Base-by-base conservation (phyloP, 2,888 invertebrate species). In the Blastobasis lacticolella region DNA sequence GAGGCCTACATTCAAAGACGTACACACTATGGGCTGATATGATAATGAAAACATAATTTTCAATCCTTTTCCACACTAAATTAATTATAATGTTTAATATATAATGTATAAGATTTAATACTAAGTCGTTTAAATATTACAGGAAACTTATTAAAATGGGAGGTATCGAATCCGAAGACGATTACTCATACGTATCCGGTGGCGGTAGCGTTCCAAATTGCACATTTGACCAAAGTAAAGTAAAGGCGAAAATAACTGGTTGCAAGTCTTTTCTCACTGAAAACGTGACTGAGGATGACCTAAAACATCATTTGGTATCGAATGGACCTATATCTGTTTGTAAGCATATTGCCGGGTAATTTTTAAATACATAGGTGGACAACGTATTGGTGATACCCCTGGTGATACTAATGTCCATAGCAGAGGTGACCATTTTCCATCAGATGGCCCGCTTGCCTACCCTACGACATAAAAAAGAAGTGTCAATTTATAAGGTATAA, bases 311-410 rank as follows among this genome's bases (percentile, higher is more conserved):
- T 6, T 45, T 67, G 4, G 47, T 49, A 6, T 0, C 51, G 0
- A 47, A 48, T 5, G 68, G 67, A 36, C 67, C 68, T 1, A 48
- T 69, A 0, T 50, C 60, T 42, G 54, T 66, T 9, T 50, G 68
- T 68, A 55, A 58, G 49, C 7, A 45, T 10, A n/a, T n/a, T n/a
- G 6, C 8, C 45, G 1, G 10, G 43, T 47, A 38, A 37, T 44
- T 10, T 44, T n/a, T n/a, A 9, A 44, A 44, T 6, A n/a, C n/a
- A n/a, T 1, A 23, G 23, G 23, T 23, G 23, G 23, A 23, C 23
- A 23, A 23, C 23, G 23, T 3, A 23, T 23, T 23, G 23, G 23
- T 3, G 23, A 23, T 23, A 23, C 23, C 23, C 23, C 23, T 23
- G 23, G 23, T 3, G 23, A 23, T 23, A 23, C 23, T 23, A 23